Evolutionary conservation across 2,888 invertebrate genomes (phyloP).

Genomic region (Lutraria lutraria): DNA sequence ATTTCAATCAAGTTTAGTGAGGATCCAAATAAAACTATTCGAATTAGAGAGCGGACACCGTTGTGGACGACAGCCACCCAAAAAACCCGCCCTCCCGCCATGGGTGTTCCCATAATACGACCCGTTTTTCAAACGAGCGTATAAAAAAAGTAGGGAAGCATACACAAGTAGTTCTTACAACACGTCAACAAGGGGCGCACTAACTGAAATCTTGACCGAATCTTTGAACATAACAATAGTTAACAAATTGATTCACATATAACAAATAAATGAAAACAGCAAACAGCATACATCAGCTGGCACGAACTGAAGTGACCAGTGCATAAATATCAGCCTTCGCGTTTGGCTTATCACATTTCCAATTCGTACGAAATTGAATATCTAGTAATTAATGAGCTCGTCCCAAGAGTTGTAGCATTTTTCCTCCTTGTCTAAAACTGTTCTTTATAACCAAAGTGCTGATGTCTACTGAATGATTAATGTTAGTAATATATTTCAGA

Average conservation of each 20-base stretch:
- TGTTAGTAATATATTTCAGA: neutral
- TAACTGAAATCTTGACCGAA: too few species aligned
- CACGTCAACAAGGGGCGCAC: too few species aligned
- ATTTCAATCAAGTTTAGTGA: too few species aligned
- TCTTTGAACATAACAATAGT: too few species aligned
- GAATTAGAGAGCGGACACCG: too few species aligned
- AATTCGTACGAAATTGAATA: conserved; percentile 6
- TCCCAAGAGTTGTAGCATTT: neutral
- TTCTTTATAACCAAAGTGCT: neutral
- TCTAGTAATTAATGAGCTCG: neutral
- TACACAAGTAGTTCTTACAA: too few species aligned
- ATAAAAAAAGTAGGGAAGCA: too few species aligned
- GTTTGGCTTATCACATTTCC: neutral
- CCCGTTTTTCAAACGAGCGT: too few species aligned
- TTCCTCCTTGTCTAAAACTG: neutral
- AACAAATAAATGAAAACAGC: neutral
- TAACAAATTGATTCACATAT: neutral
- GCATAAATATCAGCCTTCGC: neutral
- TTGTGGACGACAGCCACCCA: too few species aligned
- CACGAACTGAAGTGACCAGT: neutral
- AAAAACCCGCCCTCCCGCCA: too few species aligned
- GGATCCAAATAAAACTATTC: too few species aligned
- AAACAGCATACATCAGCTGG: neutral
- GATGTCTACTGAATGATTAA: neutral
- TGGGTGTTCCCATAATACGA: too few species aligned